Evolutionary conservation across 1,140 invertebrate species (phyloP).

Genomic region (Schlechtendalia chinensis): DNA sequence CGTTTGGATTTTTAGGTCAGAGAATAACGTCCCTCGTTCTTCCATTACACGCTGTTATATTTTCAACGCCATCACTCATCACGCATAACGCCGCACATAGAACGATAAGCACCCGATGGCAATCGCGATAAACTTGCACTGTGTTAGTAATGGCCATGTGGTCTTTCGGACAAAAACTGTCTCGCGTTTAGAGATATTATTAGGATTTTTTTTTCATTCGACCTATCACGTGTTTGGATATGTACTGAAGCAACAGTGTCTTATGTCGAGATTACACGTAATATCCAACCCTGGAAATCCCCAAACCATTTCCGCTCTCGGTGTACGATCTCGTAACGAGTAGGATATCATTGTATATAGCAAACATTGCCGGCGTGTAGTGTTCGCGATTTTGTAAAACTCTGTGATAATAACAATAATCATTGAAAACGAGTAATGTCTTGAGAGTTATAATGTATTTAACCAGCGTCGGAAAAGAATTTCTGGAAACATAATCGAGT

Average conservation of each 20-base stretch:
- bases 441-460: no score
- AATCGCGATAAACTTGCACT: neutral
- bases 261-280: neutral
- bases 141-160: no score
- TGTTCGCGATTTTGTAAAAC: no score
- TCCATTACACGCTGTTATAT: neutral
- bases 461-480: no score
- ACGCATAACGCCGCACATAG: neutral
- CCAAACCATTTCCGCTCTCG: neutral
- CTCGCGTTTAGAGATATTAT: neutral
- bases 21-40: neutral
- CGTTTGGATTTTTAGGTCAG: neutral
- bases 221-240: neutral
- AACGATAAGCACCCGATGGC: no score
- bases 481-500: no score
- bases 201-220: neutral
- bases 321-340: no score
- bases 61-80: no score
- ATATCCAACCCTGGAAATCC: neutral
- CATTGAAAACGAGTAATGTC: no score
- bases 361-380: no score
- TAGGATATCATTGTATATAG: no score
- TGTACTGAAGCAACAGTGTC: neutral
- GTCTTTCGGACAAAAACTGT: neutral
- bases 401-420: no score